Conservation (phyloP, 2,113 vertebrate genomes). For the Oncorhynchus kisutch region DNA sequence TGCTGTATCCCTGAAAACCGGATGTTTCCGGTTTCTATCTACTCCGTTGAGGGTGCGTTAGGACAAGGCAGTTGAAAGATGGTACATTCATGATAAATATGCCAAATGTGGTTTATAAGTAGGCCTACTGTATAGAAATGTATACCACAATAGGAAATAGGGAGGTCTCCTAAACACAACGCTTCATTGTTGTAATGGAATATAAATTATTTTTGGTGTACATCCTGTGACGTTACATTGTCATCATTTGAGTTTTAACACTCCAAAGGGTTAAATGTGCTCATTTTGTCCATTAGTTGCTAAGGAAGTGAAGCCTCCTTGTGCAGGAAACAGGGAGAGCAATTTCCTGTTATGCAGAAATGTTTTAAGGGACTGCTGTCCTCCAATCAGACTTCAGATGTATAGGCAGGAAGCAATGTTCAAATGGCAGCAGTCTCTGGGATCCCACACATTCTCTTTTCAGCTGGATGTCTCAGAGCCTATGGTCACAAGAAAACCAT, state of each 20-base stretch:
- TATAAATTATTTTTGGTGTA: slow-evolving; percentile 21
- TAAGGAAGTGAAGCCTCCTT: slow-evolving; percentile 84
- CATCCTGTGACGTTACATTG: slow-evolving; percentile 41
- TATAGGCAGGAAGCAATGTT: slow-evolving; percentile 73
- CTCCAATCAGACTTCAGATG: slow-evolving; percentile 76
- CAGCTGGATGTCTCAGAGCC: not conserved
- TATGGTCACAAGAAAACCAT: no score
- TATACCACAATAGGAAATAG: not conserved
- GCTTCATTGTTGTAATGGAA: not conserved
- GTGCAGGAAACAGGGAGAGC: slow-evolving; percentile 93
- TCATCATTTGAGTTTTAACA: slow-evolving; percentile 46
- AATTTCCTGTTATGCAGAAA: slow-evolving; percentile 96
- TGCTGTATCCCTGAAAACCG: no score
- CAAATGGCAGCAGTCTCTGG: slow-evolving; percentile 45
- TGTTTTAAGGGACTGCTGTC: slow-evolving; percentile 72
- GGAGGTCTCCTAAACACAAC: not conserved
- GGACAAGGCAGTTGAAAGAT: not conserved
- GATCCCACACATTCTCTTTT: slow-evolving; percentile 1
- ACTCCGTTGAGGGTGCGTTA: no score
- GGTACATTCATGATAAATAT: not conserved
- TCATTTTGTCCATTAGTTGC: slow-evolving; percentile 76
- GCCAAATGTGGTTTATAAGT: not conserved
- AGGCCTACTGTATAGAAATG: not conserved
- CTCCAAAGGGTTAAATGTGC: slow-evolving; percentile 77
- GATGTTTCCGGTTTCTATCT: no score